These are phyloP conservation scores for Trissoscelio sp. DNA, from an alignment of 2,888 invertebrate genomes.

Conservation along the genomic window DNA sequence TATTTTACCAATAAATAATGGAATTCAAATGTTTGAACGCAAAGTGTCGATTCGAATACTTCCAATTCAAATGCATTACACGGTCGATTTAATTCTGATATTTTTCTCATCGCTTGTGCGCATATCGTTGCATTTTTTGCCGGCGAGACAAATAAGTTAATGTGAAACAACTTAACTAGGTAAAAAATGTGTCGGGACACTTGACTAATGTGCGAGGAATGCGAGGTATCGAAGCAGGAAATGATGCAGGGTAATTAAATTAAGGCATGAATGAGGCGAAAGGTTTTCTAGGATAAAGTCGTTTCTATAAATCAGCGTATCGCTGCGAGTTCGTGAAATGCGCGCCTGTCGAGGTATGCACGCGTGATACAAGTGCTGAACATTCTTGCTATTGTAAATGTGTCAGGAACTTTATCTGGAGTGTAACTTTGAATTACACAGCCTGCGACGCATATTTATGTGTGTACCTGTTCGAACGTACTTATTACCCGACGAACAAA, in stretches of 20 bases:
- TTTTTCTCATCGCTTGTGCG: slow-evolving; percentile 25
- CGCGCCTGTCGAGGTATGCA: slow-evolving; percentile 41
- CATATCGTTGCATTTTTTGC: slow-evolving; percentile 38
- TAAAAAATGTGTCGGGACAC: slow-evolving; percentile 9
- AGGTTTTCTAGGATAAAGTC: slow-evolving; percentile 56
- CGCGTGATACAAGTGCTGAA: slow-evolving; percentile 57
- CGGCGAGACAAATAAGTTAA: slow-evolving; percentile 38
- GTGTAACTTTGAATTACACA: slow-evolving; percentile 64
- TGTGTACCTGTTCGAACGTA: slow-evolving; percentile 49
- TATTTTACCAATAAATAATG: too few relatives aligned
- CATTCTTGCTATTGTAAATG: slow-evolving; percentile 68
- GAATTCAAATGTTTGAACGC: slow-evolving; percentile 34
- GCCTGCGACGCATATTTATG: slow-evolving; percentile 64
- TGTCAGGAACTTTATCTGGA: slow-evolving; percentile 62
- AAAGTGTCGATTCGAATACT: slow-evolving; percentile 43
- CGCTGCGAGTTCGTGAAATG: slow-evolving; percentile 49
- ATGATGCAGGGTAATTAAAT: slow-evolving; percentile 65
- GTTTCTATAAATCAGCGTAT: slow-evolving; percentile 68
- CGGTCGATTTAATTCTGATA: slow-evolving; percentile 56
- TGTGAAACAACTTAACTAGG: slow-evolving; percentile 15
- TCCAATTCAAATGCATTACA: slow-evolving; percentile 50
- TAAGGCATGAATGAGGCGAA: slow-evolving; percentile 57
- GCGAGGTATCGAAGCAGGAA: slow-evolving; percentile 63
- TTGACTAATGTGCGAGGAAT: slow-evolving; percentile 56
- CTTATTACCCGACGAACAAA: slow-evolving; percentile 54